These are phyloP conservation scores for Kryptolebias marmoratus DNA, from an alignment of 2,113 vertebrate genomes.

Conservation along the genomic window DNA sequence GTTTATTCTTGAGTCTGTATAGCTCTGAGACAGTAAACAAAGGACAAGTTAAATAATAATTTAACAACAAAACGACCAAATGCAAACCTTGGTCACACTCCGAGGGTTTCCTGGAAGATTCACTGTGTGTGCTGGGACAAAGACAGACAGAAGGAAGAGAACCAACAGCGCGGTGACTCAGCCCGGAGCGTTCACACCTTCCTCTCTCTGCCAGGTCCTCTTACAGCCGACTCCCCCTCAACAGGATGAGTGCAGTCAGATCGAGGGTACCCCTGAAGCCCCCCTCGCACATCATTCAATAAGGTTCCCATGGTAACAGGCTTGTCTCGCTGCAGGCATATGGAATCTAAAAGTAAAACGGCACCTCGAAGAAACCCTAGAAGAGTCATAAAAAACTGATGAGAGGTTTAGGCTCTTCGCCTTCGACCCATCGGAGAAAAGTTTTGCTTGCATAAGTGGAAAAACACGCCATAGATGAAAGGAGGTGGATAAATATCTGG, in stretches of 20 bases:
- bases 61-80: neutral
- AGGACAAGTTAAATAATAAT: neutral
- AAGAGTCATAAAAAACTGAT: constrained; percentile 42
- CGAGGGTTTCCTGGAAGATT: constrained; percentile 24
- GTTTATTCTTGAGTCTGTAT: neutral
- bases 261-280: constrained; percentile 51
- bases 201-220: constrained; percentile 28
- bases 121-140: constrained; percentile 1
- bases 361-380: constrained; percentile 41
- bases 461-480: constrained; percentile 7
- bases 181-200: constrained; percentile 26
- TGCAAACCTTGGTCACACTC: neutral
- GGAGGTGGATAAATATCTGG: neutral
- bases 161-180: constrained; percentile 41
- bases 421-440: neutral
- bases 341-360: constrained; percentile 26
- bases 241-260: constrained; percentile 30
- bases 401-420: constrained; percentile 32
- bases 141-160: constrained; percentile 10
- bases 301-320: constrained; percentile 57
- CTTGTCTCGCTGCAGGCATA: constrained; percentile 43
- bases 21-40: neutral
- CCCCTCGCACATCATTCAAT: constrained; percentile 43
- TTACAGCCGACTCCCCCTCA: constrained; percentile 31
- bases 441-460: neutral